Percentiles rank a stretch among this genome's conserved stretches.
Evolutionary conservation across 2,888 invertebrate species (phyloP).

Genomic region (Stenolophus ochropezus): DNA sequence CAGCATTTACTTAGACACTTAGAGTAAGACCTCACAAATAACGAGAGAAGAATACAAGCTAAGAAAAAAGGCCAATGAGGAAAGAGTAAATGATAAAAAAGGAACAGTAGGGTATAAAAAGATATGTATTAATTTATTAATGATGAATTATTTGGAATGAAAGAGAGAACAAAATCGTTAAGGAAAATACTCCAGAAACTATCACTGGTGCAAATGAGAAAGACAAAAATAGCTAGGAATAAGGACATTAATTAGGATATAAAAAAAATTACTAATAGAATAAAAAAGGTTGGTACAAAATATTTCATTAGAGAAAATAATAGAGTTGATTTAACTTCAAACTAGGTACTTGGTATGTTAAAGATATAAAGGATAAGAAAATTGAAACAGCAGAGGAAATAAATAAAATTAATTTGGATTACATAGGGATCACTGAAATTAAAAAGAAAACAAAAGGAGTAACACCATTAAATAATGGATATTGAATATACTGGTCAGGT

Average conservation of each 20-base stretch:
- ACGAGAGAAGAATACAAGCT: not conserved
- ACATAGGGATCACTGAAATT: not conserved
- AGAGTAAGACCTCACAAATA: not conserved
- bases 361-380: not conserved
- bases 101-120: not conserved
- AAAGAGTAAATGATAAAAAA: not conserved
- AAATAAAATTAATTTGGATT: not conserved
- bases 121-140: not conserved
- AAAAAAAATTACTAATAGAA: not conserved
- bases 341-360: slow-evolving; percentile 8
- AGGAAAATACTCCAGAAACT: not conserved
- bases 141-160: not conserved
- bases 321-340: not conserved
- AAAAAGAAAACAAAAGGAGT: slow-evolving; percentile 12
- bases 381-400: not conserved
- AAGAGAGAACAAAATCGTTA: not conserved
- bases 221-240: not conserved
- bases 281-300: not conserved
- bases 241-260: not conserved
- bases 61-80: not conserved
- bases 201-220: not conserved
- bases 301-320: not conserved
- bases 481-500: not conserved
- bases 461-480: not conserved
- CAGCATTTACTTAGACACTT: too few relatives aligned